Base-by-base conservation (phyloP, 37 sponge, comb jelly and placozoan species). In the Aplysina aerophoba region DNA sequence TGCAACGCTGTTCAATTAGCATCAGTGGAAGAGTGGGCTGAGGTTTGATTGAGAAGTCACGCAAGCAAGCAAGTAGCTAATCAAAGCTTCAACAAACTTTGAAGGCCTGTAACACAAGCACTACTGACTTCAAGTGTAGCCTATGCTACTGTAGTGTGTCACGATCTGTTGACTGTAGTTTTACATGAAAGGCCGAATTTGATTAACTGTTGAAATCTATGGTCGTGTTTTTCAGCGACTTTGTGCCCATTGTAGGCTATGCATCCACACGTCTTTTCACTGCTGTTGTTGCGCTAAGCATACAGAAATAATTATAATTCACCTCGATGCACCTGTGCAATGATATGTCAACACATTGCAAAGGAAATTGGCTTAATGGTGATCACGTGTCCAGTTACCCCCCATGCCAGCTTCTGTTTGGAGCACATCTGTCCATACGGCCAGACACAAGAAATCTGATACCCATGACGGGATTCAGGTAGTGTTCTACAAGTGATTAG, bases 261-360 rank as follows among this genome's bases (percentile, higher is more conserved):
- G 98, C 87, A 97, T 95, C 67, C 91, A 92, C 67, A 97, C 95
- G 57, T 75, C 92, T n/a, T 20, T 73, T 97, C 40, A 91, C 94
- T 24, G 92, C 96, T 17, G 80, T 93, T 14, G 93, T 89, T 19
- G 65, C 16, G 72, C 92, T 11, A 84, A 91, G 37, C 87, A 93
- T 14, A 87, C 86, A 92, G 81, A 97, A 63, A 63, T 87, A 54
- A 92, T 92, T 0, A 88, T 74, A 60, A 77, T 97, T 0, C 94
- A 95, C 54, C 56, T 97, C 41, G 96, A 97, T 83, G 87, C 89
- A 3, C 91, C 96, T 3, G 57, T 97, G 6, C 92, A 90, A 62
- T 83, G 59, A 13, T 96, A 96, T 81, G 92, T 94, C 0, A 90
- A 90, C 4, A 22, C 33, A 2, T 94, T 96, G 30, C 97, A 94